These are phyloP conservation scores for Cylindroiulus punctatus DNA, from an alignment of 2,888 invertebrate genomes.

Conservation along the genomic window DNA sequence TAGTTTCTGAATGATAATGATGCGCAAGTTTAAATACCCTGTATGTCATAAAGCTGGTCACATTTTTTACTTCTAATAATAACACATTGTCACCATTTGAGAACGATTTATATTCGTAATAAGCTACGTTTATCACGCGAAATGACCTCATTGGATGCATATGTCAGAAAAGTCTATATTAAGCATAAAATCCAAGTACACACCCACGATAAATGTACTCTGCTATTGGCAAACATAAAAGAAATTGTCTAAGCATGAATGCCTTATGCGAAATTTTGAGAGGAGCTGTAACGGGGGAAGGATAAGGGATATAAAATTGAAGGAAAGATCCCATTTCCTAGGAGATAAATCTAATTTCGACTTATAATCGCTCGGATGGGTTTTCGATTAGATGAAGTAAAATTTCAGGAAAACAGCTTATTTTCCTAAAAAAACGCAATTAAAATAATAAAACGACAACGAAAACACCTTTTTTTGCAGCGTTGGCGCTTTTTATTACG, in stretches of 20 bases:
- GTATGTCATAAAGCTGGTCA: neutral
- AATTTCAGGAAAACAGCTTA: slow-evolving; percentile 40
- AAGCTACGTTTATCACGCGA: neutral
- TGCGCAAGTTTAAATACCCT: neutral
- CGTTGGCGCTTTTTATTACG: too few species aligned
- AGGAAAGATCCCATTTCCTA: slow-evolving; percentile 45
- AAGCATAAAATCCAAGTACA: slow-evolving; percentile 41
- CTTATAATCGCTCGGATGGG: slow-evolving; percentile 33
- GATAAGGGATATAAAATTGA: slow-evolving; percentile 43
- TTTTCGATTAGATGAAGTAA: slow-evolving; percentile 37
- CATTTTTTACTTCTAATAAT: neutral
- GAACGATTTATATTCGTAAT: slow-evolving; percentile 5
- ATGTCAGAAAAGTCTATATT: slow-evolving; percentile 39
- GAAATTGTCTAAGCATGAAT: slow-evolving; percentile 43
- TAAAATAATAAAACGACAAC: slow-evolving; percentile 8
- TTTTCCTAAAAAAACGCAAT: slow-evolving; percentile 39
- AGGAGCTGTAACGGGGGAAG: slow-evolving; percentile 15
- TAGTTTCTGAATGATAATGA: neutral
- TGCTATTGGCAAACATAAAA: slow-evolving; percentile 45
- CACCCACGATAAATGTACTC: slow-evolving; percentile 42
- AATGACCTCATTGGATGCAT: slow-evolving; percentile 31
- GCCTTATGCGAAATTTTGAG: slow-evolving; percentile 33
- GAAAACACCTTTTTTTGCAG: slow-evolving; percentile 25
- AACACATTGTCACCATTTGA: slow-evolving; percentile 40
- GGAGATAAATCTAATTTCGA: slow-evolving; percentile 43